Conservation (phyloP, 2,113 vertebrate species). For the Oncorhynchus gorbuscha region DNA sequence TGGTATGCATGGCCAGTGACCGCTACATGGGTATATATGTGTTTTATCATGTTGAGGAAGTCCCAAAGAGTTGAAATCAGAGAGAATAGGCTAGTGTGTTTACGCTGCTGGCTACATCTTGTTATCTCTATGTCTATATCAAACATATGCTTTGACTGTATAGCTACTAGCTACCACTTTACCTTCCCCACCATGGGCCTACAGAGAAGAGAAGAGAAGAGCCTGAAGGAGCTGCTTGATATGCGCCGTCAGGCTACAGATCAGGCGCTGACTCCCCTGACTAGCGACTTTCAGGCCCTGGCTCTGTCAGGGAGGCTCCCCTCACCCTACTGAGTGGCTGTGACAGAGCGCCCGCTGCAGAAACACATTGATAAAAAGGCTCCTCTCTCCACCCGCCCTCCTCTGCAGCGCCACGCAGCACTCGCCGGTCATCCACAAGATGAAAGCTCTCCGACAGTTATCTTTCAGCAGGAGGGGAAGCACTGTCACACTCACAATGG, state of each 20-base stretch:
- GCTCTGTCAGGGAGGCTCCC: conserved; percentile 50
- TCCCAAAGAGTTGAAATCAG: conserved; percentile 42
- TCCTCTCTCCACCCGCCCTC: conserved; percentile 34
- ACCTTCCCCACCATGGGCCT: conserved; percentile 33
- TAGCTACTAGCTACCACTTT: conserved; percentile 27
- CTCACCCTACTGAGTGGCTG: conserved; percentile 58
- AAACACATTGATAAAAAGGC: conserved; percentile 63
- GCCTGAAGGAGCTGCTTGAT: conserved; percentile 63
- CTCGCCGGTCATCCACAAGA: conserved; percentile 55
- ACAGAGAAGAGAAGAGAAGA: conserved; percentile 38
- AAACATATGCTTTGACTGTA: conserved; percentile 44
- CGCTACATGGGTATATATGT: conserved; percentile 19
- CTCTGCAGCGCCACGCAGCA: conserved; percentile 27
- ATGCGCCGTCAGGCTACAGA: conserved; percentile 61
- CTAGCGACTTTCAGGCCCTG: conserved; percentile 62
- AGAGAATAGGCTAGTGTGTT: conserved; percentile 43
- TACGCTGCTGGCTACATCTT: conserved; percentile 37
- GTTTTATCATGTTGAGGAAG: conserved; percentile 35
- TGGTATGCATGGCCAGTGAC: neutral
- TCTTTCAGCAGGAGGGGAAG: conserved; percentile 49
- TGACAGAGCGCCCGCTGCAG: conserved; percentile 53
- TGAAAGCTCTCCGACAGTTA: conserved; percentile 52
- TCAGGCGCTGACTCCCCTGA: conserved; percentile 51
- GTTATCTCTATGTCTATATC: conserved; percentile 51
- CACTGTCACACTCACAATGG: conserved; percentile 37